Base-by-base conservation (phyloP, 2,113 vertebrate genomes). In the Dryoscopus gambensis region DNA sequence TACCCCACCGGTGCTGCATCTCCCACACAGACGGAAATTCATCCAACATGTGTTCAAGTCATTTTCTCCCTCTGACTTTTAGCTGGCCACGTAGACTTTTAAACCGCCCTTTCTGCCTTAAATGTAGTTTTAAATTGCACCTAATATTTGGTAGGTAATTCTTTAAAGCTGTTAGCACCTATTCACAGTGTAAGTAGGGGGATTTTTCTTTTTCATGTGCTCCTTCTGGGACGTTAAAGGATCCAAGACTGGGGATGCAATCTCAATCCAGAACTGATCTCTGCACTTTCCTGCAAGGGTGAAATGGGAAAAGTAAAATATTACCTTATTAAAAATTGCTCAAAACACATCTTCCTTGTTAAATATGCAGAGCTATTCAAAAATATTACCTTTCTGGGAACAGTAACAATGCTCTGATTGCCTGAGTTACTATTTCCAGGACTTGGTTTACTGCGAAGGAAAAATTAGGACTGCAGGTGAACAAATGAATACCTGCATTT, bases 101-200 rank as follows among this genome's bases (percentile, higher is more conserved):
- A 97, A 97, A 96, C 87, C 76, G 68, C 84, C 40, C 94, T 75
- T 95, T 91, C 91, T 90, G 89, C 92, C 93, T 97, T 93, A 89
- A 96, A 96, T 91, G 96, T 80, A 95, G 93, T 96, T 97, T 96
- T 96, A 96, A 97, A 97, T 97, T 96, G 93, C 93, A 97, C 89
- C 95, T 97, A 95, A 95, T 96, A 96, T 97, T 96, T 91, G 96
- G 88, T 94, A 91, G 95, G 88, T 91, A 97, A 96, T 97, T 97
- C 94, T 97, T 97, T 97, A 97, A 97, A 97, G 92, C 95, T 96
- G 90, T 96, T 96, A 95, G 90, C 92, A 97, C 91, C 95, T 97
- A 90, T 95, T 97, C 93, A 96, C 53, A 15, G 80, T 8, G 65
- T 93, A 96, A 95, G 94, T 87, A 94, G 83, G 39, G 89, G 93